phyloP scores from a whole-genome alignment of 2,113 vertebrate species.

The Camelus bactrianus region DNA sequence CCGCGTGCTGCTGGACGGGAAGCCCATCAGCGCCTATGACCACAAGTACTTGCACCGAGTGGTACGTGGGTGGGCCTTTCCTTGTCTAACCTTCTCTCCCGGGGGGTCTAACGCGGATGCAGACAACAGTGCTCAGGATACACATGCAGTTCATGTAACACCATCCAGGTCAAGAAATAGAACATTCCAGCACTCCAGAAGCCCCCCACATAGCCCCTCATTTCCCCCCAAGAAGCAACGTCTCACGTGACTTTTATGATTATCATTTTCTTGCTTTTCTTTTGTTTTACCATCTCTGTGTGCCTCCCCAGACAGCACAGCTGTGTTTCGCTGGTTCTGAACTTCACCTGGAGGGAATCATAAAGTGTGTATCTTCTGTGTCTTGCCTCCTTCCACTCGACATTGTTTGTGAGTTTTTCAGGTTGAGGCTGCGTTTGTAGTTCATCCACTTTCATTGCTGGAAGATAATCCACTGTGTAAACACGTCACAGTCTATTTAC shows the following conservation, averaged over 20 bases:
- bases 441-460: neutral
- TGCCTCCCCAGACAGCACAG: rapidly evolving
- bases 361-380: rapidly evolving
- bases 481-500: neutral
- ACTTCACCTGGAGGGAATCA: neutral
- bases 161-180: neutral
- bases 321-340: neutral
- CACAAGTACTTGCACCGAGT: slow-evolving; percentile 95
- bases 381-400: neutral
- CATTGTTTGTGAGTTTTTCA: rapidly evolving
- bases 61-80: slow-evolving; percentile 85
- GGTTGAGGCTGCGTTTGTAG: neutral
- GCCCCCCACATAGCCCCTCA: neutral
- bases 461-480: neutral
- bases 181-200: neutral
- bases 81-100: neutral
- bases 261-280: neutral
- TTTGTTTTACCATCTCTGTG: neutral
- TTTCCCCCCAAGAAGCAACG: too few species aligned
- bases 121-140: neutral
- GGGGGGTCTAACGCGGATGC: rapidly evolving
- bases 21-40: slow-evolving; percentile 90
- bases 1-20: slow-evolving; percentile 94
- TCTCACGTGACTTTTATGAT: neutral
- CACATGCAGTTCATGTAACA: rapidly evolving